Conservation (phyloP, 1,140 invertebrate genomes). For the Papilio aristodemus region DNA sequence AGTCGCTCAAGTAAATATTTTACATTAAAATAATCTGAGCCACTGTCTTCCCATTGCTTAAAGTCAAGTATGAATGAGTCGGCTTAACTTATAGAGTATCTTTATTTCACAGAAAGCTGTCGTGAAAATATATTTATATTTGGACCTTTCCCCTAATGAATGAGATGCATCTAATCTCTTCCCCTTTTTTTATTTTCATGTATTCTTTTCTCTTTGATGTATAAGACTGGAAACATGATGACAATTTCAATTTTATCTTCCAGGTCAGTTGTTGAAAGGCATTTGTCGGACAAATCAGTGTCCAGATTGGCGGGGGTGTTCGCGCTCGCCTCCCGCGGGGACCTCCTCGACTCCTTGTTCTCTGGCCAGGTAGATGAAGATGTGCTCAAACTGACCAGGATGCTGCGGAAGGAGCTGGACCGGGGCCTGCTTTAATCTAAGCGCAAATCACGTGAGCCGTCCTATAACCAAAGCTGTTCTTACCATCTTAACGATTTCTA, state of each 20-base stretch:
- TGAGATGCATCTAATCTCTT: too few relatives aligned
- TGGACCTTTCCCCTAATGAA: too few relatives aligned
- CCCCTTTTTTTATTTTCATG: too few relatives aligned
- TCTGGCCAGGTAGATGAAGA: constrained; percentile 67
- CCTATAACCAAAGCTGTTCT: constrained; percentile 53
- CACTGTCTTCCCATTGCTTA: not conserved
- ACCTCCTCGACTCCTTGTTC: constrained; percentile 69
- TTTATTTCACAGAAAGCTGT: too few relatives aligned
- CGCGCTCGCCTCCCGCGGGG: constrained; percentile 60
- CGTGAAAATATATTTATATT: too few relatives aligned
- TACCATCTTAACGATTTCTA: constrained; percentile 41
- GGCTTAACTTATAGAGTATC: too few relatives aligned
- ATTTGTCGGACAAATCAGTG: constrained; percentile 72
- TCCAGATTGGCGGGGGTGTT: constrained; percentile 71
- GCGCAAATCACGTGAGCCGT: constrained; percentile 55
- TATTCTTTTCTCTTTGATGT: too few relatives aligned
- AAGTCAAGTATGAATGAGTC: too few relatives aligned
- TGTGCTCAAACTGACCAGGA: constrained; percentile 67
- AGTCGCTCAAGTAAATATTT: constrained; percentile 67
- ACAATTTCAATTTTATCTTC: too few relatives aligned
- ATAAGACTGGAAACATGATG: too few relatives aligned
- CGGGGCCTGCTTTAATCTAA: constrained; percentile 66
- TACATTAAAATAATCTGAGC: not conserved
- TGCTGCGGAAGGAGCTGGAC: constrained; percentile 73
- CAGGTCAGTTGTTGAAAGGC: constrained; percentile 72